These are phyloP conservation scores for Heliothis virescens DNA, from an alignment of 1,140 invertebrate species.

Conservation along the genomic window DNA sequence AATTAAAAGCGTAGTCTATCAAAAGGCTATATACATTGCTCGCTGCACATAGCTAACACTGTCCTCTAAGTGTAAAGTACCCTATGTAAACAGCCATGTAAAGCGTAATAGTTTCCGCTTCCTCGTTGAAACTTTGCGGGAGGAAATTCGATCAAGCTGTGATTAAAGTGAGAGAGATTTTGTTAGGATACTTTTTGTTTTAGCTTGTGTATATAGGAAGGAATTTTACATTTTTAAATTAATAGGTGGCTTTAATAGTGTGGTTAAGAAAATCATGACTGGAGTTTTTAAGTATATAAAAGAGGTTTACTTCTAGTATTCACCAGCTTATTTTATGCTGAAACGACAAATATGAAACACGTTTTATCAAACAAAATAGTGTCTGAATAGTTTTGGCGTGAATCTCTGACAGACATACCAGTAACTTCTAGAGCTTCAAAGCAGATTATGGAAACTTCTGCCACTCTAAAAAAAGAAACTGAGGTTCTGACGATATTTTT, in stretches of 20 bases:
- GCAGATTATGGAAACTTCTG: too few species aligned
- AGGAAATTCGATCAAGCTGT: conserved; percentile 68
- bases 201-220: background rate
- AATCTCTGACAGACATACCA: too few species aligned
- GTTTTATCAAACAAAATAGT: too few species aligned
- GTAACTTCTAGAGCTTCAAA: too few species aligned
- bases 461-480: too few species aligned
- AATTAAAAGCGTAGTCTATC: conserved; percentile 31
- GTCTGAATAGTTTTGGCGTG: too few species aligned
- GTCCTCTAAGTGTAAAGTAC: conserved; percentile 42
- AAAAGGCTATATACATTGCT: conserved; percentile 32
- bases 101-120: conserved; percentile 51
- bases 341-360: too few species aligned
- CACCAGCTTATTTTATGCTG: too few species aligned
- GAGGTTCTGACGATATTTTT: too few species aligned
- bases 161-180: conserved; percentile 61
- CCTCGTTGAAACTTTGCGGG: conserved; percentile 58
- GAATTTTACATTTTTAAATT: background rate
- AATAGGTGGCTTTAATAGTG: background rate
- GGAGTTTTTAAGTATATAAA: too few species aligned
- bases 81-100: conserved; percentile 45
- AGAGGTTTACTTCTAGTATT: too few species aligned
- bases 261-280: too few species aligned
- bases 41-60: conserved; percentile 28
- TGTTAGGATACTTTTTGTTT: conserved; percentile 37